Evolutionary conservation across 2,888 invertebrate species (phyloP).

Genomic region (Aelia acuminata): DNA sequence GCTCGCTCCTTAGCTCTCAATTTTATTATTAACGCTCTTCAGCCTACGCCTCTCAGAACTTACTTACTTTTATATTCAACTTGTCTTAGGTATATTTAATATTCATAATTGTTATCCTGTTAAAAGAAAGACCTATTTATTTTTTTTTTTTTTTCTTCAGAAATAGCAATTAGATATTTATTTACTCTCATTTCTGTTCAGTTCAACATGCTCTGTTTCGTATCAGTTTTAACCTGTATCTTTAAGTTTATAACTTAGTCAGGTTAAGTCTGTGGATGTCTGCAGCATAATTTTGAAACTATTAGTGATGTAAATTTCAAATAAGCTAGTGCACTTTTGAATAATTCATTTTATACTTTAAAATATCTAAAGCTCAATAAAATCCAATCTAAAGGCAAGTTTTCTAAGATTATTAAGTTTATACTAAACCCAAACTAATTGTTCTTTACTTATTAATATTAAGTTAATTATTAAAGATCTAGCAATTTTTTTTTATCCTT

Average conservation of each 20-base stretch:
- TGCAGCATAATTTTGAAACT: not conserved
- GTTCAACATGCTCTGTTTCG: no score
- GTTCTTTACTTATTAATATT: not conserved
- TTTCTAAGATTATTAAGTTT: not conserved
- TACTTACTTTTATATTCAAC: constrained; percentile 47
- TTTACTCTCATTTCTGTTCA: no score
- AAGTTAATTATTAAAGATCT: not conserved
- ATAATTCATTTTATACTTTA: not conserved
- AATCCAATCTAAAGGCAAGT: not conserved
- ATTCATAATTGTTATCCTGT: no score
- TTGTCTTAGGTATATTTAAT: constrained; percentile 39
- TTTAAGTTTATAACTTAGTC: no score
- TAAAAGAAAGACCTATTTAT: no score
- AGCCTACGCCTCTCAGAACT: constrained; percentile 41
- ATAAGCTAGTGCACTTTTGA: not conserved
- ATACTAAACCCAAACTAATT: not conserved
- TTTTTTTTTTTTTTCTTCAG: no score
- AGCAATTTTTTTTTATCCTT: no score
- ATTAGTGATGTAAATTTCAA: not conserved
- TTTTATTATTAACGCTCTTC: constrained; percentile 38
- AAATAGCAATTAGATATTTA: no score
- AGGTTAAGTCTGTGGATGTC: not conserved
- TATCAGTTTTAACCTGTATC: no score
- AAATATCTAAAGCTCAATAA: not conserved
- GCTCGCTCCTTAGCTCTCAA: constrained; percentile 51